Percentiles rank a stretch among this genome's conserved stretches.
These are phyloP conservation scores for Nylanderia fulva DNA, from an alignment of 1,140 invertebrate genomes.

Conservation along the genomic window DNA sequence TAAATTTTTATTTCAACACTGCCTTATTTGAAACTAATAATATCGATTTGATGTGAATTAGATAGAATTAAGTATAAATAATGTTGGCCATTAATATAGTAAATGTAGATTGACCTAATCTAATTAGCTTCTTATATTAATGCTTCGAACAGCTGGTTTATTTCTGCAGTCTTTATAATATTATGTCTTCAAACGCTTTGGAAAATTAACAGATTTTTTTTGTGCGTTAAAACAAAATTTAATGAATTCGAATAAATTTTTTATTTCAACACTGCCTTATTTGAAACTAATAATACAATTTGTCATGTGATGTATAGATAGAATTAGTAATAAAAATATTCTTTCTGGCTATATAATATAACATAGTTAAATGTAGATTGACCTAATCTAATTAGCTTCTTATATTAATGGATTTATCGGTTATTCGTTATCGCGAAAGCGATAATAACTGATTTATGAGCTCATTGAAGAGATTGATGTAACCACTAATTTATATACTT, in stretches of 20 bases:
- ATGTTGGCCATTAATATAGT: neutral
- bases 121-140: slow-evolving; percentile 5
- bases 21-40: too few species aligned
- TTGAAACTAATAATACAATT: too few species aligned
- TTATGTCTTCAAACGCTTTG: slow-evolving; percentile 1
- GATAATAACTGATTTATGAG: neutral
- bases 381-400: neutral
- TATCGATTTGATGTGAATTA: too few species aligned
- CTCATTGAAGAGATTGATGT: slow-evolving; percentile 25
- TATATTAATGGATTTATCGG: slow-evolving; percentile 15
- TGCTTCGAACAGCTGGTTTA: neutral
- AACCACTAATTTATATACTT: slow-evolving; percentile 2
- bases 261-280: too few species aligned
- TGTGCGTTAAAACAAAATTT: too few species aligned
- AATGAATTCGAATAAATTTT: too few species aligned
- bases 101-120: slow-evolving; percentile 3
- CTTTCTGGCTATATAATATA: neutral
- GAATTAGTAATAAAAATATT: neutral
- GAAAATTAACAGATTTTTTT: neutral
- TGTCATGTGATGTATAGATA: too few species aligned
- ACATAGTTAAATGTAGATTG: neutral
- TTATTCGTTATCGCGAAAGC: slow-evolving; percentile 6
- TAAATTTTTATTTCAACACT: too few species aligned
- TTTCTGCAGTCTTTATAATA: neutral
- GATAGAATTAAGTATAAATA: neutral